These are phyloP conservation scores for Scaptomyza caliginosa DNA, from an alignment of 2,888 invertebrate species.

Conservation along the genomic window DNA sequence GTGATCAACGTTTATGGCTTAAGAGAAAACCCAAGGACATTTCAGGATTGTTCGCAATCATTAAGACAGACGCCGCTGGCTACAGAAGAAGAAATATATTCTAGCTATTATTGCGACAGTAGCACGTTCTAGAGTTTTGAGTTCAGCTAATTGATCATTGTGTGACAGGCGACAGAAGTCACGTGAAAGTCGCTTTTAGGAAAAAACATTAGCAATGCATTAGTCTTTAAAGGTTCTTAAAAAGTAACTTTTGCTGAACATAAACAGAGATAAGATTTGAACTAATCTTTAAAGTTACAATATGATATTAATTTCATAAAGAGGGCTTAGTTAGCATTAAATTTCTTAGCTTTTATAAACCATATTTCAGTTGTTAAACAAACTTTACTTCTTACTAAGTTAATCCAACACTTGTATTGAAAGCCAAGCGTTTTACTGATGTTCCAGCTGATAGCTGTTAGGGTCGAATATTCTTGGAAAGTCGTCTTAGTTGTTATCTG, in stretches of 20 bases:
- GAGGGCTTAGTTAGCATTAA: no score
- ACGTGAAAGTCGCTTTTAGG: conserved; percentile 29
- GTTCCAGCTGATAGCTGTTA: conserved; percentile 3
- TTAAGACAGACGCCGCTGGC: conserved; percentile 45
- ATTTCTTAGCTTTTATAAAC: no score
- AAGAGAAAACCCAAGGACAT: conserved; percentile 49
- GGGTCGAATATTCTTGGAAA: conserved; percentile 1
- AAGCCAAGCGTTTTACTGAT: background rate
- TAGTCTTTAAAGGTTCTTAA: no score
- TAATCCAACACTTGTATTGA: background rate
- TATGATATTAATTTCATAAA: no score
- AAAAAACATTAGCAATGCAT: no score
- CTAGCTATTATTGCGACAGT: conserved; percentile 23
- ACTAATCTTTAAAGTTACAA: no score
- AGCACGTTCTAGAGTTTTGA: conserved; percentile 28
- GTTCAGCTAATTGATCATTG: conserved; percentile 45
- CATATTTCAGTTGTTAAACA: background rate
- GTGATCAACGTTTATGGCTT: conserved; percentile 38
- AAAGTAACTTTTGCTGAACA: no score
- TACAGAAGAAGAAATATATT: conserved; percentile 13
- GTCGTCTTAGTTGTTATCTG: conserved; percentile 1
- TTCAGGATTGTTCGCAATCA: conserved; percentile 23
- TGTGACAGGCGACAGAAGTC: conserved; percentile 45
- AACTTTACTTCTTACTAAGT: background rate
- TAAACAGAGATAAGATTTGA: no score